Evolutionary conservation across 2,113 vertebrate genomes (phyloP).

Genomic region (Rhodinocichla rosea): DNA sequence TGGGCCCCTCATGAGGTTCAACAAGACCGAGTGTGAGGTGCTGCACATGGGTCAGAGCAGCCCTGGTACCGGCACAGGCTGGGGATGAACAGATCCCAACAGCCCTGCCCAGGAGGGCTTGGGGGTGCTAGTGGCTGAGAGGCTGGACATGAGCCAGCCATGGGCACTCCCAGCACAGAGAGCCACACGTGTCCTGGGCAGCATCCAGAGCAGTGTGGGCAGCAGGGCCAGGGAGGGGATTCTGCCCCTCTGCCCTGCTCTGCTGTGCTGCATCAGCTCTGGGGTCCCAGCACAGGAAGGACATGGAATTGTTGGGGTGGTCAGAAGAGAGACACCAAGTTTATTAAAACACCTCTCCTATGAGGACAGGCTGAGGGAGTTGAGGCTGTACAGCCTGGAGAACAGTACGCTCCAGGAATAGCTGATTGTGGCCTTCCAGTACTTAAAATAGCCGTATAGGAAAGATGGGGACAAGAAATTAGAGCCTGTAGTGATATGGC

Average conservation of each 20-base stretch:
- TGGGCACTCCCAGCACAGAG: not conserved
- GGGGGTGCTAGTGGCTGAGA: not conserved
- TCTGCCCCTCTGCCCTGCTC: not conserved
- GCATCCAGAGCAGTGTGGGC: not conserved
- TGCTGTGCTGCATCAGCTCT: not conserved
- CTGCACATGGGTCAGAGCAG: fast-evolving
- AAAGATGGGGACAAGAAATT: not conserved
- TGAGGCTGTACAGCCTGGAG: not conserved
- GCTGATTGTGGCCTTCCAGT: not conserved
- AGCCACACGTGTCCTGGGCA: not conserved
- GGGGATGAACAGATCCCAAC: not conserved
- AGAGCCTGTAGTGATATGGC: not conserved
- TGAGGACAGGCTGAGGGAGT: not conserved
- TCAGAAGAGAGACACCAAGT: fast-evolving
- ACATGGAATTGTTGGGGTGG: fast-evolving
- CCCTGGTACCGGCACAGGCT: fast-evolving
- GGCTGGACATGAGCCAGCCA: not conserved
- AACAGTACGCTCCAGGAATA: not conserved
- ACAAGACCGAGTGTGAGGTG: not conserved
- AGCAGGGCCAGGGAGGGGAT: not conserved
- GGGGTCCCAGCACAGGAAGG: fast-evolving
- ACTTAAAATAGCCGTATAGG: not conserved
- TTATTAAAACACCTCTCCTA: not conserved
- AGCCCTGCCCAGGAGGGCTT: not conserved
- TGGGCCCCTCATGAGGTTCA: not conserved